A percentile compares a stretch with the other conserved stretches of the same genome.
Conservation (phyloP, 2,888 invertebrate species). For the Rhopalosiphum nymphaeae region DNA sequence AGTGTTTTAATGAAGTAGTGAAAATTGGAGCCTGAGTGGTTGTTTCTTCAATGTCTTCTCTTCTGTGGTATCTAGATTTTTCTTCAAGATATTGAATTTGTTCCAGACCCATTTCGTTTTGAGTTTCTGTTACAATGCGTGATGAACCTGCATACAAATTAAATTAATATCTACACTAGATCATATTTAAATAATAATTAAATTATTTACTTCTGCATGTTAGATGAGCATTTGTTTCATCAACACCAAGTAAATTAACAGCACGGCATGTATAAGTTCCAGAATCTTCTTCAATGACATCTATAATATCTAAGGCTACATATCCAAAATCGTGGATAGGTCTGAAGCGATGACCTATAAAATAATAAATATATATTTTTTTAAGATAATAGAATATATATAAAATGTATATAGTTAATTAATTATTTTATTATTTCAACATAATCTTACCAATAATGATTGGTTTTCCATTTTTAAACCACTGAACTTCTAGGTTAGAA, state of each 20-base stretch:
- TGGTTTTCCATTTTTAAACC: conserved; percentile 95
- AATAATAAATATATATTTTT: neutral
- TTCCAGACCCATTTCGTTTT: conserved; percentile 88
- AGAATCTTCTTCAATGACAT: conserved; percentile 95
- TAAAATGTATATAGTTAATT: neutral
- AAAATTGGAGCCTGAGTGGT: conserved; percentile 94
- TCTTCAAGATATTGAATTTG: conserved; percentile 93
- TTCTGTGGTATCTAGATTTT: conserved; percentile 81
- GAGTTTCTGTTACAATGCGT: conserved; percentile 86
- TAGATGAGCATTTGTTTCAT: conserved; percentile 83
- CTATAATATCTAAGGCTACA: conserved; percentile 96
- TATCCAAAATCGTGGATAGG: conserved; percentile 99
- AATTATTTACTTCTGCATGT: conserved; percentile 76
- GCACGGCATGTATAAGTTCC: conserved; percentile 95
- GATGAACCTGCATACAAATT: conserved; percentile 72
- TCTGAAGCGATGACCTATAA: conserved; percentile 86
- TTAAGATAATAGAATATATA: neutral
- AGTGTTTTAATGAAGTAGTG: conserved; percentile 90
- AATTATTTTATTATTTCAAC: neutral
- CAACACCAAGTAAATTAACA: conserved; percentile 89
- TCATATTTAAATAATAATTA: conserved; percentile 69
- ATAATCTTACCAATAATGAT: conserved; percentile 81
- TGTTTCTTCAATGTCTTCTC: conserved; percentile 83
- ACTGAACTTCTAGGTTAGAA: conserved; percentile 95
- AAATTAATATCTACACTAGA: conserved; percentile 24